Conservation (phyloP, 2,797 vertebrate genomes). For the Cuniculus paca region DNA sequence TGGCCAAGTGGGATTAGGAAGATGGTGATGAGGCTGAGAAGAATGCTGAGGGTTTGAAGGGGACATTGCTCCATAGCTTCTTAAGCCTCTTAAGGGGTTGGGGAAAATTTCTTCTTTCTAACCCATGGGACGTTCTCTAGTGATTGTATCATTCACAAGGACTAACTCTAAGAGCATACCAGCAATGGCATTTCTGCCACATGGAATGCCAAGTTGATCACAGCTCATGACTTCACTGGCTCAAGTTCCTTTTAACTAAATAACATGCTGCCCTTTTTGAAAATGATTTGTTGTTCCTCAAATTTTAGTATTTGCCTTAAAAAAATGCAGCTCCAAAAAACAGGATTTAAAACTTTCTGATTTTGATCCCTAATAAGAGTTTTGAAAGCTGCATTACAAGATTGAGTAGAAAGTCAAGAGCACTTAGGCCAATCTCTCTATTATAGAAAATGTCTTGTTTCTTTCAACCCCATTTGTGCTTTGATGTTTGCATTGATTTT, state of each 20-base stretch:
- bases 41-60: background rate
- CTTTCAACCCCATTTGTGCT: background rate
- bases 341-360: conserved; percentile 15
- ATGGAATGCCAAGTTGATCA: background rate
- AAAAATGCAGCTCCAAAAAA: background rate
- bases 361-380: conserved; percentile 4
- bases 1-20: background rate
- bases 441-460: conserved; percentile 31
- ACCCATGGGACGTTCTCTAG: background rate
- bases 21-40: background rate
- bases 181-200: background rate
- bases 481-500: conserved; percentile 35
- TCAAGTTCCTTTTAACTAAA: conserved; percentile 21
- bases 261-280: background rate
- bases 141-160: background rate
- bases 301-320: background rate
- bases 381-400: conserved; percentile 33
- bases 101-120: background rate
- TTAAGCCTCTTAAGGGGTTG: background rate
- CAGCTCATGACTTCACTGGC: background rate
- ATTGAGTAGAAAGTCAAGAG: conserved; percentile 33
- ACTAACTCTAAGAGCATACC: background rate
- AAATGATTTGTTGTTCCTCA: background rate
- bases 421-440: background rate
- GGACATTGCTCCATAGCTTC: conserved; percentile 7